A percentile compares a stretch with the other conserved stretches of the same genome.
phyloP scores from a whole-genome alignment of 2,113 vertebrate genomes.

The Anarhynchus alexandrinus region DNA sequence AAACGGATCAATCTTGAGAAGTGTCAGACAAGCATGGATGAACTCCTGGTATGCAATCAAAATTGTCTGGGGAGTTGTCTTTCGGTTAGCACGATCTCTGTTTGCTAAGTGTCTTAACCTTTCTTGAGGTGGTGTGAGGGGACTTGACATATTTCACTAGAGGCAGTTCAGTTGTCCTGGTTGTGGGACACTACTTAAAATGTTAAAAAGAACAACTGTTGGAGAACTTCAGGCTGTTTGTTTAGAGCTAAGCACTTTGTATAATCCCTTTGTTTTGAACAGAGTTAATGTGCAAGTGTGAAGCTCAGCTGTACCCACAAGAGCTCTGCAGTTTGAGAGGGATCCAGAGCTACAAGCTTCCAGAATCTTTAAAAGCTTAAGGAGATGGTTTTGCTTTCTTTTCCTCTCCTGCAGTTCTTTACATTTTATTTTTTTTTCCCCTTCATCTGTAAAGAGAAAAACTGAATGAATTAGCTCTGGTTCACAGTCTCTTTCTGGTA shows the following conservation, averaged over 20 bases:
- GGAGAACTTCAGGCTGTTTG: not conserved
- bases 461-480: not conserved
- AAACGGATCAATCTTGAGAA: slow-evolving; percentile 97
- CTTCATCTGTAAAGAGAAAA: not conserved
- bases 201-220: not conserved
- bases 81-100: not conserved
- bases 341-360: not conserved
- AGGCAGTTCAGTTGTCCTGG: not conserved
- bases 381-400: not conserved
- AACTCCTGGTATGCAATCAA: slow-evolving; percentile 84
- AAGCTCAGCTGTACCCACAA: not conserved
- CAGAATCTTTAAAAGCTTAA: not conserved
- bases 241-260: slow-evolving; percentile 11
- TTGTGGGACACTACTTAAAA: not conserved
- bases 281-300: not conserved
- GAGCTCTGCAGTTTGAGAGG: not conserved
- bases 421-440: not conserved
- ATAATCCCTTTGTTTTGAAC: slow-evolving; percentile 10
- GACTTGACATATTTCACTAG: not conserved
- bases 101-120: not conserved
- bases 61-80: not conserved
- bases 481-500: not conserved
- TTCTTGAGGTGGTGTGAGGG: not conserved
- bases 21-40: slow-evolving; percentile 97
- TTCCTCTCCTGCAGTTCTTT: not conserved